Conservation (phyloP, 2,888 invertebrate species). For the Laothoe populi region DNA sequence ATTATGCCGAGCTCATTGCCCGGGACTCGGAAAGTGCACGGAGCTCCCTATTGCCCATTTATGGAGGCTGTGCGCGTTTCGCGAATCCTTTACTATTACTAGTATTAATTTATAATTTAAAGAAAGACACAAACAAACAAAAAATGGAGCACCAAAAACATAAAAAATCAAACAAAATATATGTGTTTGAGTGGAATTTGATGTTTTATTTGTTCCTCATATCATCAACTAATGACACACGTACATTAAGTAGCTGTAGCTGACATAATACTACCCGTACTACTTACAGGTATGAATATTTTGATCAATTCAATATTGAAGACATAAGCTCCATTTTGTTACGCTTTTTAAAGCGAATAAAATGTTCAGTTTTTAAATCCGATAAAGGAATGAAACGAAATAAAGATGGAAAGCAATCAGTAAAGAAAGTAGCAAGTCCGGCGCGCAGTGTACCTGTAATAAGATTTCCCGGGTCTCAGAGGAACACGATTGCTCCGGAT, state of each 20-base stretch:
- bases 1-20: slow-evolving; percentile 83
- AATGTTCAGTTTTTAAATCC: slow-evolving; percentile 1
- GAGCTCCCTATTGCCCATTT: slow-evolving; percentile 80
- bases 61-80: slow-evolving; percentile 68
- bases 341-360: neutral
- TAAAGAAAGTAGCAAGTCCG: slow-evolving; percentile 33
- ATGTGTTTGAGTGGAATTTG: slow-evolving; percentile 75
- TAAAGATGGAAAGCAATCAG: slow-evolving; percentile 45
- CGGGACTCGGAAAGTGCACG: slow-evolving; percentile 68
- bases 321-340: neutral
- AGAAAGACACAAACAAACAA: slow-evolving; percentile 71
- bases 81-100: slow-evolving; percentile 74
- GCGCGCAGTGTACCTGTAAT: slow-evolving; percentile 45
- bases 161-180: slow-evolving; percentile 80
- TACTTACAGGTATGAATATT: neutral
- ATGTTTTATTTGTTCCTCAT: slow-evolving; percentile 59
- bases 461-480: slow-evolving; percentile 57
- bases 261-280: neutral
- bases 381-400: slow-evolving; percentile 40
- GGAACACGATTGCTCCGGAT: slow-evolving; percentile 50
- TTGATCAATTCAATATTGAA: neutral
- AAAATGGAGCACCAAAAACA: slow-evolving; percentile 84
- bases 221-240: neutral
- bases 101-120: slow-evolving; percentile 82
- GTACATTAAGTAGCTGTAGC: neutral